Conservation (phyloP, 2,113 vertebrate genomes). For the Oreocharis arfaki region DNA sequence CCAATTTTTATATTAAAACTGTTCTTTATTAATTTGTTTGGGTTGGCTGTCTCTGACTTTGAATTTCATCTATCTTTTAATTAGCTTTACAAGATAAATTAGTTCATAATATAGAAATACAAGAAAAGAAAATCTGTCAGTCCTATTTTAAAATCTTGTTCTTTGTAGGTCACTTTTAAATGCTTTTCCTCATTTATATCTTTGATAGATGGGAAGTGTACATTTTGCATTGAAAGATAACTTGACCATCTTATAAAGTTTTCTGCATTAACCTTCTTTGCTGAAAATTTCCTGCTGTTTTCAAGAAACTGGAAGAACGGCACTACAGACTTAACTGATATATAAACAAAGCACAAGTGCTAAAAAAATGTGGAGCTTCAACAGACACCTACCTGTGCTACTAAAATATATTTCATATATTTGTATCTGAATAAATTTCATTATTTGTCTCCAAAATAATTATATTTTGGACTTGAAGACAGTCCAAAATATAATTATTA, state of each 20-base stretch:
- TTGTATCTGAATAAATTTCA: background rate
- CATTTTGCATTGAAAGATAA: background rate
- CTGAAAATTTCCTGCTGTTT: background rate
- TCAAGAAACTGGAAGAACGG: background rate
- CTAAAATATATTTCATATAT: background rate
- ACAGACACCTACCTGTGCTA: background rate
- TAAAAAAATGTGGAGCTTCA: background rate
- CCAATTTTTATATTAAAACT: background rate
- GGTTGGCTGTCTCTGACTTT: background rate
- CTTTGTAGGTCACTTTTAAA: background rate
- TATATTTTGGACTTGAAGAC: background rate
- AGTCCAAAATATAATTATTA: background rate
- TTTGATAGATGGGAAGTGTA: background rate
- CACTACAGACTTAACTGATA: background rate
- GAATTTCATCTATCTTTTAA: background rate
- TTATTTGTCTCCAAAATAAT: background rate
- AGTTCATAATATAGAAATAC: background rate
- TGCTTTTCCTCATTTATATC: background rate
- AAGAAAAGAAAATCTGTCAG: background rate
- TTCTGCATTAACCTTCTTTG: background rate
- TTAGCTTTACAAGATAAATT: background rate
- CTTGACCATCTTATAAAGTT: background rate
- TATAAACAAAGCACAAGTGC: background rate
- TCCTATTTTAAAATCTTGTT: background rate
- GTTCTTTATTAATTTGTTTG: background rate